phyloP scores from a whole-genome alignment of 2,797 vertebrate genomes.

The Cirrhinus mrigala region DNA sequence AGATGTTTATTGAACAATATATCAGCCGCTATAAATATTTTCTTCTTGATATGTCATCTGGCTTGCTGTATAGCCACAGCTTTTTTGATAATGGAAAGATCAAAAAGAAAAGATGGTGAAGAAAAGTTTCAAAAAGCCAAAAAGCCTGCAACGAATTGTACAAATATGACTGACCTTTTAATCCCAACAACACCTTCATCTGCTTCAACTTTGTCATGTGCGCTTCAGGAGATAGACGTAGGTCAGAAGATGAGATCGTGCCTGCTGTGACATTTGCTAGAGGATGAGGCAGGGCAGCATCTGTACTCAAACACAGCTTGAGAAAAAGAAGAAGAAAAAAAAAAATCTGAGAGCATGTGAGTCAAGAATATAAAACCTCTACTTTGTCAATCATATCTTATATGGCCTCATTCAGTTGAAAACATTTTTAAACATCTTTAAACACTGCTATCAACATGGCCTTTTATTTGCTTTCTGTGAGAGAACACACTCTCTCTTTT shows the following conservation, averaged over 20 bases:
- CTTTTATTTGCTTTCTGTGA: not conserved
- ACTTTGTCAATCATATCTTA: not conserved
- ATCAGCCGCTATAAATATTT: too few species aligned
- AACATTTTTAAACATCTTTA: not conserved
- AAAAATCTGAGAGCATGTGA: not conserved
- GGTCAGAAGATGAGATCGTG: not conserved
- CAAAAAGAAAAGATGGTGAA: not conserved
- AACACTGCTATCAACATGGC: not conserved
- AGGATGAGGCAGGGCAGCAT: not conserved
- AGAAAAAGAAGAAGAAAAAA: not conserved
- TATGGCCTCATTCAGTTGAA: not conserved
- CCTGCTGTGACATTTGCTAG: not conserved
- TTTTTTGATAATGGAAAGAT: not conserved
- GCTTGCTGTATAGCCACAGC: too few species aligned
- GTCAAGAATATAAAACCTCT: not conserved
- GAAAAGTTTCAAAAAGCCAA: not conserved
- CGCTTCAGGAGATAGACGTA: not conserved
- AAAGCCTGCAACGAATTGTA: not conserved
- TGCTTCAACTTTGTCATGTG: not conserved
- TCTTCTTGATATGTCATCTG: too few species aligned
- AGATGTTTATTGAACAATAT: too few species aligned
- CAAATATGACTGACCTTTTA: not conserved
- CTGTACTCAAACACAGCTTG: not conserved
- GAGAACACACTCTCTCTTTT: not conserved
- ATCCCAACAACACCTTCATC: not conserved